Base-by-base conservation (phyloP, 2,797 vertebrate species). In the Chloroceryle amazona region DNA sequence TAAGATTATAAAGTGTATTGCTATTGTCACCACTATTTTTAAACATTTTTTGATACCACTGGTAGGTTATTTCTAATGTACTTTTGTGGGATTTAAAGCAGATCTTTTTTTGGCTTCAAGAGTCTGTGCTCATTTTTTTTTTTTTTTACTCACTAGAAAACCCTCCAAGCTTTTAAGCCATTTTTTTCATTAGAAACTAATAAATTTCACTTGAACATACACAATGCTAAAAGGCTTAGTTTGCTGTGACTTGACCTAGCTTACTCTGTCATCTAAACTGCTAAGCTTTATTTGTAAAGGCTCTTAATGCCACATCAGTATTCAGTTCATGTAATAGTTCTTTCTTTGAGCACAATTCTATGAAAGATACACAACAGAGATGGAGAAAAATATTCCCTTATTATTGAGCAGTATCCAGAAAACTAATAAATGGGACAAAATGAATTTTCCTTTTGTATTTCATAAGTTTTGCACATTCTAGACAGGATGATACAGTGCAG, bases 161-260 rank as follows among this genome's bases (percentile, higher is more conserved):
- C 51, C 65, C 79, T 96, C 44, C 65, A 96, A 96, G 93, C 79
- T 91, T 96, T 91, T 91, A 39, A 97, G 91, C 35, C 75, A 4
- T 8, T 96, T 97, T 95, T 98, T 97, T 94, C 96, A 94, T 96
- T 96, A 97, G 73, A 62, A 82, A 80, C 51, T 91, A 97, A 97
- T 97, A 97, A 84, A 97, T 98, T 97, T 97, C 74, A 96, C 94
- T 95, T 91, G 91, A 95, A 92, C 63, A 85, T 85, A 93, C 14
- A 95, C 35, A 93, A 33, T 67, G 41, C 74, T 96, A 90, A 97
- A 97, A 98, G 70, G 75, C 78, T 97, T 90, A 86, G 65, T 80
- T 89, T 94, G 67, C 89, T 79, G 76, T 57, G 81, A 97, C 57
- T 66, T 86, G 94, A 89, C 71, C 81, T 55, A 80, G 88, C 23